These are phyloP conservation scores for Acanthococcus lagerstroemiae DNA, from an alignment of 2,888 invertebrate species.

Conservation along the genomic window DNA sequence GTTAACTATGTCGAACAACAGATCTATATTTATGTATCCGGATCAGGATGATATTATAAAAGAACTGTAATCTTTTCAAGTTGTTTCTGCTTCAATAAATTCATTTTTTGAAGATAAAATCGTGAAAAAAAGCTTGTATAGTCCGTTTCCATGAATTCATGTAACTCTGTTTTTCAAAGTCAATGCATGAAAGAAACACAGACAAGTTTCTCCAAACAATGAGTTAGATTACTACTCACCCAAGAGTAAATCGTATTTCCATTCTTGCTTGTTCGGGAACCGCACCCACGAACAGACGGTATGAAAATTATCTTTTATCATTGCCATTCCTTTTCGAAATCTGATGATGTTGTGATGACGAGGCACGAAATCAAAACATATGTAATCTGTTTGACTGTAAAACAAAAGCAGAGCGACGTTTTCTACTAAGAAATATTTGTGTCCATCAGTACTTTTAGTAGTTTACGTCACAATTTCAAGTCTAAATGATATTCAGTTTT, in stretches of 20 bases:
- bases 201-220: neutral
- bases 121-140: no score
- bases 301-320: slow-evolving; percentile 80
- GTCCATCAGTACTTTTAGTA: no score
- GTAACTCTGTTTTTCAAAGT: neutral
- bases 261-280: slow-evolving; percentile 69
- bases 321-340: slow-evolving; percentile 76
- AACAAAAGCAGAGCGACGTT: no score
- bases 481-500: no score
- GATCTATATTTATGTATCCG: no score
- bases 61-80: no score
- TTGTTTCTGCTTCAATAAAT: no score
- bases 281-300: slow-evolving; percentile 93
- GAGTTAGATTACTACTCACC: slow-evolving; percentile 40
- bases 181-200: neutral
- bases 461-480: no score
- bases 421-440: no score
- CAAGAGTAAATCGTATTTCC: slow-evolving; percentile 78
- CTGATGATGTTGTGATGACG: slow-evolving; percentile 92
- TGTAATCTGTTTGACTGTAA: slow-evolving; percentile 86
- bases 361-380: slow-evolving; percentile 92
- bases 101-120: no score
- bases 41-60: no score
- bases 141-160: neutral
- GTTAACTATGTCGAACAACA: no score